Percentiles rank a stretch among this genome's conserved stretches.
These are phyloP conservation scores for Anhinga rufa DNA, from an alignment of 2,113 vertebrate genomes.

Conservation along the genomic window DNA sequence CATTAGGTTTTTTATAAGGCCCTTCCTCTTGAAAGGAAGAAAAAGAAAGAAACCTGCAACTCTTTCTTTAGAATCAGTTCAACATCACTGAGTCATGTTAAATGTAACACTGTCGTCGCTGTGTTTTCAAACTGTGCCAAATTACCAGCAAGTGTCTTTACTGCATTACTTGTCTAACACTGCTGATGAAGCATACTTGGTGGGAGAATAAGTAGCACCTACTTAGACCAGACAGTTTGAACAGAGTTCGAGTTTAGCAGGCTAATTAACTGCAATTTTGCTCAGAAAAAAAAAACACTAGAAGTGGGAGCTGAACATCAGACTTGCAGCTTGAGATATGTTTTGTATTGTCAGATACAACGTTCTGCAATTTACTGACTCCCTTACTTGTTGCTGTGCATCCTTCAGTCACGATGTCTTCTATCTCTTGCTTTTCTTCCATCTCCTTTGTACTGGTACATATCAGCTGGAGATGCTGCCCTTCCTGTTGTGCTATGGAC, in stretches of 20 bases:
- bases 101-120: conserved; percentile 33
- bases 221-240: conserved; percentile 49
- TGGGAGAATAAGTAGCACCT: conserved; percentile 40
- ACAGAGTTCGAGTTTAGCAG: neutral
- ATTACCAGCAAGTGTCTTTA: conserved; percentile 95
- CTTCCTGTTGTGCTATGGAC: neutral
- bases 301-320: conserved; percentile 48
- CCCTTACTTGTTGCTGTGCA: conserved; percentile 31
- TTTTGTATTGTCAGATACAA: conserved; percentile 37
- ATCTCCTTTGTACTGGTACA: conserved; percentile 36
- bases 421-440: conserved; percentile 26
- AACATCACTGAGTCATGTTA: conserved; percentile 33
- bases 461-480: conserved; percentile 53
- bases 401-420: conserved; percentile 4
- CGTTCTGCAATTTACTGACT: conserved; percentile 2
- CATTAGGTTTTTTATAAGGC: neutral
- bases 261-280: conserved; percentile 21
- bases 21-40: neutral
- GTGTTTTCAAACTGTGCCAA: conserved; percentile 85
- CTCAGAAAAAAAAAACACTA: neutral
- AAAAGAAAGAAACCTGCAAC: conserved; percentile 50
- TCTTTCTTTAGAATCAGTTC: conserved; percentile 61
- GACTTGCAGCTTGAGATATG: conserved; percentile 28
- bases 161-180: conserved; percentile 73
- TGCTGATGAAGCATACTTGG: conserved; percentile 68